Conservation (phyloP, 2,113 vertebrate genomes). For the Zosterops pallidus region DNA sequence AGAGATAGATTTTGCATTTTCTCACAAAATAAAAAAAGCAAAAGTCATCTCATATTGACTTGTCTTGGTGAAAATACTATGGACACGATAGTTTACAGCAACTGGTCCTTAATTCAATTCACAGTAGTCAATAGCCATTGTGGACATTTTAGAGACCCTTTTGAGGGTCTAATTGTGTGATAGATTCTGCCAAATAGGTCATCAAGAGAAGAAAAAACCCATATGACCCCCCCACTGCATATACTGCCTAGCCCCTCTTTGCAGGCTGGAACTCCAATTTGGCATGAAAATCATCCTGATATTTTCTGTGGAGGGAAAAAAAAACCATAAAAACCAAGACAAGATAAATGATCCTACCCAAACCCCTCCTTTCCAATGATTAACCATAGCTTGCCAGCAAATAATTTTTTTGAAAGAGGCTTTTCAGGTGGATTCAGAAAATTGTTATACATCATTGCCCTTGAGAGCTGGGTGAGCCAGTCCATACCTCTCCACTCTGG, state of each 20-base stretch:
- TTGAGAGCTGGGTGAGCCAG: background rate
- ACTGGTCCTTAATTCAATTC: background rate
- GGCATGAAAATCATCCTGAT: background rate
- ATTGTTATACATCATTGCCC: background rate
- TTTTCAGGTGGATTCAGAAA: background rate
- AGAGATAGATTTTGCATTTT: background rate
- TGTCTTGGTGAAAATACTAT: background rate
- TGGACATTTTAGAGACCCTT: background rate
- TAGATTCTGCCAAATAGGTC: background rate
- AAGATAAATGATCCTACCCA: background rate
- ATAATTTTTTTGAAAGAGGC: background rate
- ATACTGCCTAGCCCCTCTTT: background rate
- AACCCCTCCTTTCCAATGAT: background rate
- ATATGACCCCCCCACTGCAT: background rate
- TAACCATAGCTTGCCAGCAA: background rate
- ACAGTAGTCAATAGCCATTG: background rate
- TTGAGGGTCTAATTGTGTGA: background rate
- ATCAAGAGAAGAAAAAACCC: background rate
- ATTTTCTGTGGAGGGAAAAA: background rate
- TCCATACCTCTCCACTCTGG: background rate
- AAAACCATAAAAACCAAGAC: fast-evolving
- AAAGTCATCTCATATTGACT: background rate
- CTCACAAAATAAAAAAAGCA: background rate
- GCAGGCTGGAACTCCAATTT: background rate
- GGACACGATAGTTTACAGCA: background rate